A percentile compares a stretch with the other conserved stretches of the same genome.
These are phyloP conservation scores for Eonycteris spelaea DNA, from an alignment of 2,113 vertebrate species.

Conservation along the genomic window DNA sequence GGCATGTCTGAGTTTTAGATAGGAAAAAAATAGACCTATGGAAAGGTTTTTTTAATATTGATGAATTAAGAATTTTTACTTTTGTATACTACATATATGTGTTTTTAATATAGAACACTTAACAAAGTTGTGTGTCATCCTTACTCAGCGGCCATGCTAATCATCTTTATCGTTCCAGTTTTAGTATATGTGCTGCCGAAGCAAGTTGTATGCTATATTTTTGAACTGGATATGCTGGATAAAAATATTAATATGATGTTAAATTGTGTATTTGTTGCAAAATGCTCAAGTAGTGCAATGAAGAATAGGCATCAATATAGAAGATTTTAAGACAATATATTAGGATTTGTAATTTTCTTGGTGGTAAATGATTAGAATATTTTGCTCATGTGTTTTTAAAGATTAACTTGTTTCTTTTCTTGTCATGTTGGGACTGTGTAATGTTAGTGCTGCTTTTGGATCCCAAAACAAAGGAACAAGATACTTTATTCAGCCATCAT, in stretches of 20 bases:
- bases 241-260: neutral
- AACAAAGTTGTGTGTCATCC: too few species aligned
- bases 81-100: neutral
- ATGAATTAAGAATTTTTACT: constrained; percentile 38
- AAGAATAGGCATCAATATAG: neutral
- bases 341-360: constrained; percentile 36
- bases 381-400: constrained; percentile 26
- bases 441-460: constrained; percentile 25
- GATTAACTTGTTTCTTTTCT: neutral
- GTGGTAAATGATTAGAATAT: neutral
- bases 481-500: constrained; percentile 1
- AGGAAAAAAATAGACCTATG: neutral
- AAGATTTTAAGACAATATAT: neutral
- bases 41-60: neutral
- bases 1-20: neutral
- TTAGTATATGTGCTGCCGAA: too few species aligned
- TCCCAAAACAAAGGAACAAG: constrained; percentile 18
- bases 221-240: neutral
- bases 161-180: too few species aligned
- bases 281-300: neutral
- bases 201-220: neutral
- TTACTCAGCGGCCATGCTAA: too few species aligned
- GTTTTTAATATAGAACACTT: too few species aligned
- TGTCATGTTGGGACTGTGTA: constrained; percentile 7
- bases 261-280: constrained; percentile 7